Conservation (phyloP, 2,113 vertebrate genomes). For the Procavia capensis region DNA sequence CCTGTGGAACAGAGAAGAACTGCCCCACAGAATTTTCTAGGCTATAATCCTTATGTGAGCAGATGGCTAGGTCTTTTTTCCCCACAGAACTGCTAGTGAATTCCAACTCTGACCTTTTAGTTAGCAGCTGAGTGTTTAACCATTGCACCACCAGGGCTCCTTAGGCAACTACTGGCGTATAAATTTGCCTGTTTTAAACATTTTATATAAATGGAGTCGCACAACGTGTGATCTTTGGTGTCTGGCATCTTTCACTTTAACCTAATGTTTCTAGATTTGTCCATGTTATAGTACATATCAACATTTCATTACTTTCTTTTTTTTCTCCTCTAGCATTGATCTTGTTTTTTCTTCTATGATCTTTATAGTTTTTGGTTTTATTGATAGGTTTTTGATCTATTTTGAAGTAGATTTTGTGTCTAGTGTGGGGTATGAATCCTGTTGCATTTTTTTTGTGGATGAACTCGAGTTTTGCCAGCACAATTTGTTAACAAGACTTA, state of each 20-base stretch:
- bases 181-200: constrained; percentile 9
- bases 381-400: no score
- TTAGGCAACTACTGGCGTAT: not conserved
- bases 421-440: no score
- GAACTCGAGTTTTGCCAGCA: no score
- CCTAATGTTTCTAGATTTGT: not conserved
- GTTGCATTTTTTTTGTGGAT: no score
- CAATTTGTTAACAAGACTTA: no score
- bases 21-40: not conserved
- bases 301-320: constrained; percentile 30
- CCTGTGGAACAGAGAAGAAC: not conserved
- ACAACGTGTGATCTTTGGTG: not conserved
- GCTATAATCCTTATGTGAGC: not conserved
- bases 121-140: not conserved
- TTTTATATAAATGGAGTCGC: not conserved
- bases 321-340: no score
- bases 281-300: not conserved
- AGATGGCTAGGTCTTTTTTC: not conserved
- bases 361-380: no score
- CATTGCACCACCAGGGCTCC: not conserved
- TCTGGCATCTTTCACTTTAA: not conserved
- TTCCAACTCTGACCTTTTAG: not conserved
- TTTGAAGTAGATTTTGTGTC: no score
- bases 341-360: no score
- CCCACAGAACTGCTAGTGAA: no score